Conservation (phyloP, 1,140 invertebrate species). For the Diprion similis region DNA sequence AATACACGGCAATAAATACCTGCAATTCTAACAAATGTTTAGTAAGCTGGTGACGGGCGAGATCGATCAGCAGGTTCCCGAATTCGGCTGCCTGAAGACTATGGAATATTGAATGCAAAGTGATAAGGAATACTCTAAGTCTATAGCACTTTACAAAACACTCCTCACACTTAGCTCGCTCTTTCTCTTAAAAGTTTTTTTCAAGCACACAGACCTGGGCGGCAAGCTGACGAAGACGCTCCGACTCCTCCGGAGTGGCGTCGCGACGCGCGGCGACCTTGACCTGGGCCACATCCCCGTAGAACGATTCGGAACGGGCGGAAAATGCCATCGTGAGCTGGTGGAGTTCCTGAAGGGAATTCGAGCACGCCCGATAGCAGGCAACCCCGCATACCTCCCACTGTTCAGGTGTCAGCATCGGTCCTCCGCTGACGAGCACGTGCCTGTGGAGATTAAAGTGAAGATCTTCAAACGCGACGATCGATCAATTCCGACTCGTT, state of each 20-base stretch:
- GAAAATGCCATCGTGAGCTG: conserved; percentile 89
- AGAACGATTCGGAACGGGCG: conserved; percentile 89
- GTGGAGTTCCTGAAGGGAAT: conserved; percentile 82
- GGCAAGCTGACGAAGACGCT: conserved; percentile 83
- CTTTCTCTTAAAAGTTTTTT: too few species aligned
- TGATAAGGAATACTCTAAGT: too few species aligned
- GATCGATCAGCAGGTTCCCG: too few species aligned
- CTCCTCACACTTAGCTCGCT: too few species aligned
- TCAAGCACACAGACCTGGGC: conserved; percentile 70
- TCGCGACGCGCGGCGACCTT: conserved; percentile 91
- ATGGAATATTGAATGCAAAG: too few species aligned
- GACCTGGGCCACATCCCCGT: conserved; percentile 90
- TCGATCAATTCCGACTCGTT: not conserved
- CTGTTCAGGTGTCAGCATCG: conserved; percentile 78
- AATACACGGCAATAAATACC: too few species aligned
- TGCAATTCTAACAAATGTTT: too few species aligned
- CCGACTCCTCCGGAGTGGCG: conserved; percentile 80
- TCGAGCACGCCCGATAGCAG: conserved; percentile 80
- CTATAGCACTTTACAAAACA: too few species aligned
- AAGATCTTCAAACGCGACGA: conserved; percentile 13
- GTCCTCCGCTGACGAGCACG: conserved; percentile 83
- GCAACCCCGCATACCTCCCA: conserved; percentile 85
- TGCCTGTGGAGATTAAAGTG: conserved; percentile 66
- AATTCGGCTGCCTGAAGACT: too few species aligned
- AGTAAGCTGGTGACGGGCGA: too few species aligned